phyloP scores from a whole-genome alignment of 2,888 invertebrate species.

The Teleiodes luculella region DNA sequence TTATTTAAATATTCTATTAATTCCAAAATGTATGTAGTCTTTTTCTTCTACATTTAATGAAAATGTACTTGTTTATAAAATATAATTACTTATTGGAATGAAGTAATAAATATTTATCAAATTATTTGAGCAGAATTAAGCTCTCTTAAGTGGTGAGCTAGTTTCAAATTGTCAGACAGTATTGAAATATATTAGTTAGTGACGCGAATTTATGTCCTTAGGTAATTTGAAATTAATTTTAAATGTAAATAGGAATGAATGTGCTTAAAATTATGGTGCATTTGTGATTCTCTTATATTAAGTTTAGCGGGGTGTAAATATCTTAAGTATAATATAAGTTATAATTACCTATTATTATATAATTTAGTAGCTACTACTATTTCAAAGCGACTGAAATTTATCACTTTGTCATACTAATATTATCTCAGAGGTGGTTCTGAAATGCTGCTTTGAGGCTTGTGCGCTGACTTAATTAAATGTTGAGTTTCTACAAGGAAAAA shows the following conservation, averaged over 20 bases:
- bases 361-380: conserved; percentile 52
- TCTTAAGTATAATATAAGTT: conserved; percentile 56
- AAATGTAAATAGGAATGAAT: conserved; percentile 60
- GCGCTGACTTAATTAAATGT: too few species aligned
- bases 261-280: conserved; percentile 60
- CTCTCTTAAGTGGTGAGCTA: neutral
- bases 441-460: conserved; percentile 33
- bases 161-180: conserved; percentile 10
- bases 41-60: neutral
- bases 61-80: neutral
- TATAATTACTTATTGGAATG: neutral
- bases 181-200: conserved; percentile 5
- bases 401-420: conserved; percentile 28
- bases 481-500: too few species aligned
- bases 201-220: conserved; percentile 18
- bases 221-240: conserved; percentile 35
- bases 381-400: conserved; percentile 58
- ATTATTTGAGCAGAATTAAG: neutral
- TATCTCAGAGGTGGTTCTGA: conserved; percentile 20
- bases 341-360: conserved; percentile 49
- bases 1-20: neutral
- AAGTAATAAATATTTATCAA: neutral
- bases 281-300: conserved; percentile 59
- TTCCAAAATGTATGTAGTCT: neutral
- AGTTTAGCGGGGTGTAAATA: conserved; percentile 65